A percentile compares a stretch with the other conserved stretches of the same genome.
phyloP scores from a whole-genome alignment of 2,113 vertebrate species.

The Cervus canadensis region DNA sequence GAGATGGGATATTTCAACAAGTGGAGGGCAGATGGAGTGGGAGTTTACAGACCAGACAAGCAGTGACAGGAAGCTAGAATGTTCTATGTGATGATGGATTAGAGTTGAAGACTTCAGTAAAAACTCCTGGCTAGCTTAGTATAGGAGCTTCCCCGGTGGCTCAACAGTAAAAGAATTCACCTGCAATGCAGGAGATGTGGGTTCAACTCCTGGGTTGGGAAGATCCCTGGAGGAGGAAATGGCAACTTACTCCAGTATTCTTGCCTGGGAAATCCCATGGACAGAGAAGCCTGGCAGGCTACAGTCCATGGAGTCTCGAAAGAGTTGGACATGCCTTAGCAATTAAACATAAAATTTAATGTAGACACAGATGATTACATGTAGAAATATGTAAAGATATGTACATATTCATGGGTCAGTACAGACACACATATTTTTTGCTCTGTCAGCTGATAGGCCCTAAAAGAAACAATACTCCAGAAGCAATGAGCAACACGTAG shows the following conservation, averaged over 20 bases:
- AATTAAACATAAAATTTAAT: background rate
- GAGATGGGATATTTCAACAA: background rate
- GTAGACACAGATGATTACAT: background rate
- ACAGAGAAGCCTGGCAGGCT: background rate
- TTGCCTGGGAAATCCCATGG: background rate
- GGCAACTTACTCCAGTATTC: background rate
- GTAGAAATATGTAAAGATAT: background rate
- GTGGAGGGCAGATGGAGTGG: background rate
- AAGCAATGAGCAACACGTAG: background rate
- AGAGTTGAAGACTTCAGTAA: background rate
- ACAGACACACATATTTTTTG: background rate
- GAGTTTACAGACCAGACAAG: background rate
- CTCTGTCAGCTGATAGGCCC: background rate
- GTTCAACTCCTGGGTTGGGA: background rate
- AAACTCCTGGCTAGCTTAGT: background rate
- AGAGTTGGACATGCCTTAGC: background rate
- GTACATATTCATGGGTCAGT: background rate
- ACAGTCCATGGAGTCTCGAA: background rate
- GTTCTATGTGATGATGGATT: background rate
- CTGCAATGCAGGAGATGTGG: background rate
- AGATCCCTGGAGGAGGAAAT: background rate
- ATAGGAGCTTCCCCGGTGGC: background rate
- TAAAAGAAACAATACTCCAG: background rate
- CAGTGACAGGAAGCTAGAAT: background rate
- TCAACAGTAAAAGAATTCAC: background rate